phyloP scores from a whole-genome alignment of 2,797 vertebrate species.

The Poliocrania exsul region DNA sequence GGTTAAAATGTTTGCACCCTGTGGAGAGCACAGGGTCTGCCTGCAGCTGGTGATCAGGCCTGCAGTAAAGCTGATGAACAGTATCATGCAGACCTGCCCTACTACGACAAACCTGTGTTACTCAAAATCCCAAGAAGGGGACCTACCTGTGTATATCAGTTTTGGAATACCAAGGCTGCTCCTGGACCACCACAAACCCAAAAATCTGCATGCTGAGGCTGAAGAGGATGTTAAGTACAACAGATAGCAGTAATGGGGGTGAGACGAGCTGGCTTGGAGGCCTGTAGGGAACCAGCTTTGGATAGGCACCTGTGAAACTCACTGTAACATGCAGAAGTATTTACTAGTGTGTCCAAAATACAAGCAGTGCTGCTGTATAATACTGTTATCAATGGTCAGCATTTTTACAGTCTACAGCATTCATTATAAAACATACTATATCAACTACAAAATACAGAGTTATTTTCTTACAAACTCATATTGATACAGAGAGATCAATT shows the following conservation, averaged over 20 bases:
- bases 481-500: neutral
- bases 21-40: neutral
- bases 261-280: slow-evolving; percentile 77
- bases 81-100: neutral
- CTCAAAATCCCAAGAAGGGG: neutral
- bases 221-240: slow-evolving; percentile 78
- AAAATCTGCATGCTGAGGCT: slow-evolving; percentile 75
- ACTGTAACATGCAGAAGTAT: slow-evolving; percentile 56
- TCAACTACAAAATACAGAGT: neutral
- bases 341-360: neutral
- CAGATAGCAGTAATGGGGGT: slow-evolving; percentile 79
- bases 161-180: slow-evolving; percentile 78
- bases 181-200: slow-evolving; percentile 78
- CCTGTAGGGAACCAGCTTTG: slow-evolving; percentile 77
- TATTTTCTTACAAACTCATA: neutral
- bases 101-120: neutral
- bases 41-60: neutral
- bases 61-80: neutral
- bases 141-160: slow-evolving; percentile 64
- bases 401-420: neutral
- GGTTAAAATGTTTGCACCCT: neutral
- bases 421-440: neutral
- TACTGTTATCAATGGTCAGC: neutral
- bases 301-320: slow-evolving; percentile 79
- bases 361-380: neutral